A percentile compares a stretch with the other conserved stretches of the same genome.
phyloP scores from a whole-genome alignment of 1,140 invertebrate genomes.

The Drosophila obscura region DNA sequence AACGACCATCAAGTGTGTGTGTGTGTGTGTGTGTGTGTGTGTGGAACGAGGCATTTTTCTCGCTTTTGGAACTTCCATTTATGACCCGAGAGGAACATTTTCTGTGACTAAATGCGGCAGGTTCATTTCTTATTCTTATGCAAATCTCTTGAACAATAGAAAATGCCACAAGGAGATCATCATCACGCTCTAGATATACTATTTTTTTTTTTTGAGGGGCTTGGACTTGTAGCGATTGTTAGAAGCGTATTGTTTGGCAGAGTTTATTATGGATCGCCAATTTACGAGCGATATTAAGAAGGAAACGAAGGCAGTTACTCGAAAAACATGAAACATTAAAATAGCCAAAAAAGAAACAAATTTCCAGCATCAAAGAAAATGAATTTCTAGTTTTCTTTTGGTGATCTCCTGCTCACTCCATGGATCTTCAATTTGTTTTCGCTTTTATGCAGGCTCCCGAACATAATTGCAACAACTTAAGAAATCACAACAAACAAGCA shows the following conservation, averaged over 20 bases:
- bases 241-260: slow-evolving; percentile 59
- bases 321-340: slow-evolving; percentile 28
- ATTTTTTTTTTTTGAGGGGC: slow-evolving; percentile 50
- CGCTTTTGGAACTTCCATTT: slow-evolving; percentile 23
- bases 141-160: slow-evolving; percentile 57
- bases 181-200: slow-evolving; percentile 19
- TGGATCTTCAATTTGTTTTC: slow-evolving; percentile 45
- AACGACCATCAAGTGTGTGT: slow-evolving; percentile 32
- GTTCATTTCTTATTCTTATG: slow-evolving; percentile 72
- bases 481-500: slow-evolving; percentile 75
- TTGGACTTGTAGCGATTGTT: slow-evolving; percentile 56
- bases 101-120: slow-evolving; percentile 45
- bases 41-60: slow-evolving; percentile 24
- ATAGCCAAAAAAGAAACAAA: slow-evolving; percentile 40
- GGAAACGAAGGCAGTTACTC: slow-evolving; percentile 23
- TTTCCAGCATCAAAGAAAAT: slow-evolving; percentile 42
- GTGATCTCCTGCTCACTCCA: too few species aligned
- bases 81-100: slow-evolving; percentile 43
- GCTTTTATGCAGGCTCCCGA: slow-evolving; percentile 45
- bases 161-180: slow-evolving; percentile 33
- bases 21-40: slow-evolving; percentile 36
- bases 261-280: slow-evolving; percentile 54
- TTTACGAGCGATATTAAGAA: slow-evolving; percentile 54
- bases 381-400: slow-evolving; percentile 44
- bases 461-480: slow-evolving; percentile 81